Evolutionary conservation across 1,140 invertebrate species (phyloP), one percentile per base, ranked within the genome.

Genomic region (Laupala kohalensis): DNA sequence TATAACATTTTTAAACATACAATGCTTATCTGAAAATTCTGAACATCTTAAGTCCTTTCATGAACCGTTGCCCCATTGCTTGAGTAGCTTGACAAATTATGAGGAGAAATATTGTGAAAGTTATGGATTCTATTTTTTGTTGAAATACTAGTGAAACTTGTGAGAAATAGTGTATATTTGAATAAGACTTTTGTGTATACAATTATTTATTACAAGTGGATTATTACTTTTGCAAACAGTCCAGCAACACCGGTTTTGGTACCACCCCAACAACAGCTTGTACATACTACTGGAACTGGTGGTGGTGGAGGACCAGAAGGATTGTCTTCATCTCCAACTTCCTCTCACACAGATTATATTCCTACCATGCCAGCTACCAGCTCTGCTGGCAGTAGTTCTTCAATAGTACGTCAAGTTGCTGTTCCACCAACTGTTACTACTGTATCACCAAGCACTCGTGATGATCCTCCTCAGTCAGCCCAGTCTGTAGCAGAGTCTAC

Each of bases 301-400:
- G 66, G 68, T 24, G 70, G 72, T 24, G 12, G 66, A 2, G 19
- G 26, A 63, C 63, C 64, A 78, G 82, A 87, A 73, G 74, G 81
- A 0, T 78, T 86, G 75, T 84, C 84, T 5, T 84, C 84, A 2
- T 85, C 84, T 67, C 85, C 85, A 19, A 86, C 85, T 66, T 86
- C 84, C 64, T 85, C 84, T 13, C 85, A 86, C 73, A 89, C 87
- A 0, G 88, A 89, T 76, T 89, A 89, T 25, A 53, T 53, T 53
- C 37, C 37, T 19, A 53, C 4, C 5, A 88, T 89, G 83, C 88
- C 88, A 2, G 87, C 87, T 0, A 89, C 87, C 0, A 89, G 88
- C 63, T 89, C 87, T 65, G 79, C 87, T 71, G 76, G 64, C 6
- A 78, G 74, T 79, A 81, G 76, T 77, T 81, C 76, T 76, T 80